These are phyloP conservation scores for Halcyon senegalensis DNA, from an alignment of 2,113 vertebrate species.

Conservation along the genomic window DNA sequence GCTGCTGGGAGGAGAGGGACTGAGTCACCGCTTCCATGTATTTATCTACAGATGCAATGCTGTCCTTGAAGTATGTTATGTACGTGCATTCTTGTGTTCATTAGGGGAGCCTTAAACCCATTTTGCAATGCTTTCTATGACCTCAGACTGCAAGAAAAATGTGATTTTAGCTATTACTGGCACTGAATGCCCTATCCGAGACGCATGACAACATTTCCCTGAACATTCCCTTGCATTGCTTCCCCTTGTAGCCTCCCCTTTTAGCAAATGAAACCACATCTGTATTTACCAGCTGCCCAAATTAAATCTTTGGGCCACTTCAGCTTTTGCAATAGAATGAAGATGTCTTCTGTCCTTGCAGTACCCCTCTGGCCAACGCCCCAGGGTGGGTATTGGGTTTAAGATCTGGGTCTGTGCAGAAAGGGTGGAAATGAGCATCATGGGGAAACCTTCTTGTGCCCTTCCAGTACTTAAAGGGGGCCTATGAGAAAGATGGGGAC, in stretches of 20 bases:
- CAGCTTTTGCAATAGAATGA: not conserved
- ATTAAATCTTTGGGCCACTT: not conserved
- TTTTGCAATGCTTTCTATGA: not conserved
- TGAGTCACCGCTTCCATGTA: not conserved
- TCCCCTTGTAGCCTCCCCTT: not conserved
- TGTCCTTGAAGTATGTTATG: not conserved
- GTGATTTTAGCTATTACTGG: not conserved
- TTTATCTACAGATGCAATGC: not conserved
- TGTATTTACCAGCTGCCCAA: not conserved
- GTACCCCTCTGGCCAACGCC: rapidly evolving
- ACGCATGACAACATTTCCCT: not conserved
- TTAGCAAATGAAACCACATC: not conserved
- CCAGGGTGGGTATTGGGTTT: not conserved
- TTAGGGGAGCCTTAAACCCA: not conserved
- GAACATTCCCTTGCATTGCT: no score
- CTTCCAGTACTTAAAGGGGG: no score
- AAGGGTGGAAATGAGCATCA: not conserved
- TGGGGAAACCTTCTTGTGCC: no score
- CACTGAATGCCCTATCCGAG: not conserved
- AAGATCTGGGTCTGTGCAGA: not conserved
- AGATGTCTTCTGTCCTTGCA: not conserved
- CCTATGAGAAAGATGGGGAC: no score
- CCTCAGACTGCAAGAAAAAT: not conserved
- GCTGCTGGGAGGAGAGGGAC: not conserved
- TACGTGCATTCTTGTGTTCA: not conserved